Conservation (phyloP, 2,888 invertebrate genomes). For the Acheta domesticus region DNA sequence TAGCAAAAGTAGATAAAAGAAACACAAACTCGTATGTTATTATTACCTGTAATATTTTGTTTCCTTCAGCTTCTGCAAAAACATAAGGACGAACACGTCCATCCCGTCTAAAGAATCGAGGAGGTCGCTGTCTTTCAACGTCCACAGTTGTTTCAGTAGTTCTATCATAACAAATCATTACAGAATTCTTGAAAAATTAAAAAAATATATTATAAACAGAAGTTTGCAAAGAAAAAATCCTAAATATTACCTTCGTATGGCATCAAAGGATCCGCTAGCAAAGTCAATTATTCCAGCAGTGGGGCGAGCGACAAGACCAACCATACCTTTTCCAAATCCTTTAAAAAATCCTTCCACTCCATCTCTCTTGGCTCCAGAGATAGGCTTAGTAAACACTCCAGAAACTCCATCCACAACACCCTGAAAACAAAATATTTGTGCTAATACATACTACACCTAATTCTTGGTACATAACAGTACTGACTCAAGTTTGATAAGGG, state of each 20-base stretch:
- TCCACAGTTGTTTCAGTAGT: slow-evolving; percentile 75
- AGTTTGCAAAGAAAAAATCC: not conserved
- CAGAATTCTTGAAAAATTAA: not conserved
- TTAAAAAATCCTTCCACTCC: slow-evolving; percentile 95
- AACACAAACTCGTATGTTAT: no score
- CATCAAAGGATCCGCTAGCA: slow-evolving; percentile 93
- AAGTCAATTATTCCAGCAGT: slow-evolving; percentile 98
- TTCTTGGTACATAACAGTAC: no score
- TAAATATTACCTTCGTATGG: slow-evolving; percentile 73
- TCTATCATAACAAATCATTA: slow-evolving; percentile 47
- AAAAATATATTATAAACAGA: not conserved
- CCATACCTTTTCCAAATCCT: slow-evolving; percentile 91
- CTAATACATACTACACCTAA: no score
- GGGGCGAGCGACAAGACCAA: slow-evolving; percentile 92
- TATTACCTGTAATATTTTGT: slow-evolving; percentile 71
- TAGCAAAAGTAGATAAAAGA: no score
- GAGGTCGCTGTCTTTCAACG: slow-evolving; percentile 70
- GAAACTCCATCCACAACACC: slow-evolving; percentile 95
- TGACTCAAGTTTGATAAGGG: no score
- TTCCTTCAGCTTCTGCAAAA: slow-evolving; percentile 77
- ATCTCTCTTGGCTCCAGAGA: slow-evolving; percentile 88
- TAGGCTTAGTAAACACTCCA: slow-evolving; percentile 93
- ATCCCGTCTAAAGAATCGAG: slow-evolving; percentile 81
- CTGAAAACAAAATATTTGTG: slow-evolving; percentile 53
- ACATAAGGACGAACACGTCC: slow-evolving; percentile 85